Base-by-base conservation (phyloP, 2,113 vertebrate species). In the Furnarius figulus region DNA sequence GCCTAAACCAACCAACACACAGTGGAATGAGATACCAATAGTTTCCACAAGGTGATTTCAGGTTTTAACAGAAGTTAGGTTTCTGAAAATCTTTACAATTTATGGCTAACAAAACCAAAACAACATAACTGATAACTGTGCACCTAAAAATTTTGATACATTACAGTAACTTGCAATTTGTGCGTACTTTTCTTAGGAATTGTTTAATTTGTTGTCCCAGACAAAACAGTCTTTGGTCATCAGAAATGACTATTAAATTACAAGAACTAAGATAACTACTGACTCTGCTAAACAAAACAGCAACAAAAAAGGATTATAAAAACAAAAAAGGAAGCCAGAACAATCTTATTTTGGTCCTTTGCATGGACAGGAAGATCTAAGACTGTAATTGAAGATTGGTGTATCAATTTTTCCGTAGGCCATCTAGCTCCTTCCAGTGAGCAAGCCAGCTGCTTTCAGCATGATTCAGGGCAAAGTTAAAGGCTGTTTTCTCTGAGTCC, bases 291-390 rank as follows among this genome's bases (percentile, higher is more conserved):
- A 93, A 87, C 75, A 89, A 87, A 94, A 56, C 74, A 56, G 52
- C 50, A 46, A 91, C 31, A 89, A 71, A 14, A 25, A 67, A 42
- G 67, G 12, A 49, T 40, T 85, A 70, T 39, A 68, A 91, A 94
- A 93, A 24, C 56, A 78, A 63, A 87, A 50, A 86, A 91, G 40
- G 52, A 80, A 85, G 90, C 71, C 87, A 91, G 82, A 91, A 94
- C 55, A 77, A 71, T 81, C 71, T 94, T 87, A 66, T 75, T 91
- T 80, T 87, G 74, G 17, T 83, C 58, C 67, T 95, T 82, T 85
- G 66, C 49, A 31, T 44, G 30, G 75, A 89, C 91, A 97, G 85
- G 73, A 96, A 95, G 82, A 93, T 82, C 58, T 25, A 79, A 61
- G 53, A 59, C 33, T 65, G 28, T 50, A 79, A 94, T 18, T 79